Conservation (phyloP, 2,113 vertebrate genomes). For the Mesocricetus auratus region DNA sequence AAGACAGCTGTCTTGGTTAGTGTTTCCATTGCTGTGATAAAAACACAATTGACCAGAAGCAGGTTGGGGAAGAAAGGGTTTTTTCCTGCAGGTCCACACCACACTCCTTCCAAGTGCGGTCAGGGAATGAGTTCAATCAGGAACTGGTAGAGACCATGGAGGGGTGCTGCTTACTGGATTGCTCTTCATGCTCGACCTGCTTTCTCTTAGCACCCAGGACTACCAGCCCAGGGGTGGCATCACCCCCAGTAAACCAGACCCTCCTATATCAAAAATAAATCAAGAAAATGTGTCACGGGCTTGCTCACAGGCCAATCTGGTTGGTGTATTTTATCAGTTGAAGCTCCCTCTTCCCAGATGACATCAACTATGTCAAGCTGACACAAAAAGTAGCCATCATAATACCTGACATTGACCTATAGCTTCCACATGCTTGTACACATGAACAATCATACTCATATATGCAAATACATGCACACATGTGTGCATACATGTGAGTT, state of each 20-base stretch:
- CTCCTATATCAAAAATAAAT: not conserved
- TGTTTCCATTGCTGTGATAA: too few species aligned
- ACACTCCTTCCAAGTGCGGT: not conserved
- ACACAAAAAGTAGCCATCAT: not conserved
- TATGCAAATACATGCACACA: not conserved
- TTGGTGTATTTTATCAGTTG: not conserved
- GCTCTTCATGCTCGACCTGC: not conserved
- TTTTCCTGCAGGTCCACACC: not conserved
- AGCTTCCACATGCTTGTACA: not conserved
- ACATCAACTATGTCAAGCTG: not conserved
- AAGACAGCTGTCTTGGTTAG: not conserved
- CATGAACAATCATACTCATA: not conserved
- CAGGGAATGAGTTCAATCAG: not conserved
- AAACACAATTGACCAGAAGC: not conserved
- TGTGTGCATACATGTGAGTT: too few species aligned
- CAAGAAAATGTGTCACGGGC: not conserved
- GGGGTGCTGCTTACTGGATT: not conserved
- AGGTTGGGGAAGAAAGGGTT: not conserved
- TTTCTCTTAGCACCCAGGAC: not conserved
- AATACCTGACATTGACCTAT: not conserved
- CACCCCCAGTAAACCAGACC: too few species aligned
- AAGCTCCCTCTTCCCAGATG: not conserved
- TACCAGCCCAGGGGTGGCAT: not conserved
- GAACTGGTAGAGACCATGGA: not conserved
- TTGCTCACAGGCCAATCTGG: too few species aligned